Evolutionary conservation across 2,113 vertebrate genomes (phyloP), one percentile per base, ranked within the genome.

Genomic region (Lipophrys pholis): DNA sequence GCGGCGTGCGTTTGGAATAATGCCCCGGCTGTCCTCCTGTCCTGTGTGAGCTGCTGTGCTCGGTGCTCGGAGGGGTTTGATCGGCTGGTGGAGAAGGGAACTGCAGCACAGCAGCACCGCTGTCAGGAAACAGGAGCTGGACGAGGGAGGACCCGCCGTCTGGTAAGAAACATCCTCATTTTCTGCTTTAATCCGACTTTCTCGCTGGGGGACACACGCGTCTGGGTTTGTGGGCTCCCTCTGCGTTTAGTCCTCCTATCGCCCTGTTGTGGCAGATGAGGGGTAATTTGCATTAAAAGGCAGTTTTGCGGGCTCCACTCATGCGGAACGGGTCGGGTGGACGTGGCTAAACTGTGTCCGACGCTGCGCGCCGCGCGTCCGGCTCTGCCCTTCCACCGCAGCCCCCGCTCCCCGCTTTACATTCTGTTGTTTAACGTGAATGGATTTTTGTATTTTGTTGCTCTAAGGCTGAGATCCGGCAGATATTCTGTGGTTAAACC

Each of bases 71-170:
- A 57, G 79, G 43, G 50, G 83, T 54, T 6, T 86, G 84, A 83
- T 87, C 87, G 85, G 89, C 85, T 87, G 82, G 45, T 1, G 61
- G 72, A 80, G 75, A 45, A 67, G 77, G 81, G 82, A 82, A 76
- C 89, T 82, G 87, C 89, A 76, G 81, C 83, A 86, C 64, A 75
- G 74, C 35, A 85, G 73, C 90, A 71, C 77, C 72, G 63, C 83
- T 83, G 89, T 90, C 83, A 88, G 89, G 87, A 90, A 91, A 78
- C 87, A 82, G 52, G 17, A 82, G 81, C 46, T 80, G 59, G 76
- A 81, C 12, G 53, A 84, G 74, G 70, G 69, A 72, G 68, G 84
- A 84, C 87, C 57, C 21, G 43, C n/a, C 16, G 53, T 69, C 83
- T 61, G 91, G 90, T 92, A 92, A 89, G 30, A 17, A 78, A 49